Conservation (phyloP, 2,113 vertebrate genomes). For the Todiramphus saurophagus region DNA sequence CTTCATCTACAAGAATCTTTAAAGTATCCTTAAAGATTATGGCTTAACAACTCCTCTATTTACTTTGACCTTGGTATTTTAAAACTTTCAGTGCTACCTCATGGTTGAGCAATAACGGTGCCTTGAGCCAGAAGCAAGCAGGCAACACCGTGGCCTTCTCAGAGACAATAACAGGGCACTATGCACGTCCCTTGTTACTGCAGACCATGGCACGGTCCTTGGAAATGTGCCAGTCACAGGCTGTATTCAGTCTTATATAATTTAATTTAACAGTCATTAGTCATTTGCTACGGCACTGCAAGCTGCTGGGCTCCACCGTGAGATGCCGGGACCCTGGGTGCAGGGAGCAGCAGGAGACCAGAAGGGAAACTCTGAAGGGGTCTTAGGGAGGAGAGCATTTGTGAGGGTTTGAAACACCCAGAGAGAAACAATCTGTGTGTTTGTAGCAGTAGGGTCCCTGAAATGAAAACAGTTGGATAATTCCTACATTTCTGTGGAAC, state of each 20-base stretch:
- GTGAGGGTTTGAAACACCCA: background rate
- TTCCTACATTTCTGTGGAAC: background rate
- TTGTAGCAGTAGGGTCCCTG: background rate
- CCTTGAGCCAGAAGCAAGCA: conserved; percentile 8
- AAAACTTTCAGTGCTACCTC: background rate
- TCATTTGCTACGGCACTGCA: background rate
- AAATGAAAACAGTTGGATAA: background rate
- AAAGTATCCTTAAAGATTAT: conserved; percentile 57
- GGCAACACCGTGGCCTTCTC: background rate
- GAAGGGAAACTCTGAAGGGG: background rate
- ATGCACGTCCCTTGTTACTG: background rate
- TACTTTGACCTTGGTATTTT: conserved; percentile 47
- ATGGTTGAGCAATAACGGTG: background rate
- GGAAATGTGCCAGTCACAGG: conserved; percentile 20
- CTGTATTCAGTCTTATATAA: background rate
- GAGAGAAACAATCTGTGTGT: background rate
- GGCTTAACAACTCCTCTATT: conserved; percentile 44
- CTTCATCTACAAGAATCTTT: conserved; percentile 10
- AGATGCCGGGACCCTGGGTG: background rate
- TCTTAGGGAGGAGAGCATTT: background rate
- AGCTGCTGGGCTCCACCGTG: background rate
- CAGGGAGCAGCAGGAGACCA: background rate
- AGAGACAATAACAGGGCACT: background rate
- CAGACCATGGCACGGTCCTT: background rate
- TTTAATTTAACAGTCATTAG: conserved; percentile 42